A percentile compares a stretch with the other conserved stretches of the same genome.
Evolutionary conservation across 2,888 invertebrate genomes (phyloP).

Genomic region (Tinea pellionella): DNA sequence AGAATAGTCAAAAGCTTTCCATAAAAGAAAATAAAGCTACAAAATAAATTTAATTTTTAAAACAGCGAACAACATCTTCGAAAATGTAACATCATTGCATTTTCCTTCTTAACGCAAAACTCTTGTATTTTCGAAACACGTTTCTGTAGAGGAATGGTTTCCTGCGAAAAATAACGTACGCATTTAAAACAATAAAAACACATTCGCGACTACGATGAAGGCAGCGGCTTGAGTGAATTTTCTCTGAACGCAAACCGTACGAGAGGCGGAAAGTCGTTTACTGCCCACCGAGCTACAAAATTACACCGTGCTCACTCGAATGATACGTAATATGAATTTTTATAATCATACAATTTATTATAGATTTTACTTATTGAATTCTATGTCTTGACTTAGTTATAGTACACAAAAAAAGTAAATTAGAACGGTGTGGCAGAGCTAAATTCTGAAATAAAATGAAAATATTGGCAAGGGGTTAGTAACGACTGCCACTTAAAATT

Average conservation of each 20-base stretch:
- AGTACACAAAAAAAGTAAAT: too few species aligned
- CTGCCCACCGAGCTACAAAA: conserved; percentile 2
- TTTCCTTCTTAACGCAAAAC: conserved; percentile 3
- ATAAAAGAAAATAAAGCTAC: neutral
- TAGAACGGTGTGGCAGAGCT: too few species aligned
- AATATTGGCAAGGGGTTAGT: too few species aligned
- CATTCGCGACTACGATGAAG: conserved; percentile 23
- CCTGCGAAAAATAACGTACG: conserved; percentile 49
- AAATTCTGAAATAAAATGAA: too few species aligned
- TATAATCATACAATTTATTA: too few species aligned
- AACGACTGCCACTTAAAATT: too few species aligned
- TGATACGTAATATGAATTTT: neutral
- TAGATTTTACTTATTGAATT: too few species aligned
- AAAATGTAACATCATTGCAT: conserved; percentile 7
- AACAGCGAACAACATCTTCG: neutral
- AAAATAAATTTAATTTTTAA: neutral
- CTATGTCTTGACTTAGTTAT: too few species aligned
- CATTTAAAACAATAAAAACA: conserved; percentile 61
- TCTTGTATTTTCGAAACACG: conserved; percentile 19
- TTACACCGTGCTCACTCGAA: neutral
- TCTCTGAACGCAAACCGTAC: conserved; percentile 20
- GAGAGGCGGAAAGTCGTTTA: conserved; percentile 4
- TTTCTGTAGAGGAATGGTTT: conserved; percentile 22
- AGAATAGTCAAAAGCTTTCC: too few species aligned
- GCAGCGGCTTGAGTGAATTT: conserved; percentile 53